Evolutionary conservation across 2,113 vertebrate species (phyloP).

Genomic region (Sylvia atricapilla): DNA sequence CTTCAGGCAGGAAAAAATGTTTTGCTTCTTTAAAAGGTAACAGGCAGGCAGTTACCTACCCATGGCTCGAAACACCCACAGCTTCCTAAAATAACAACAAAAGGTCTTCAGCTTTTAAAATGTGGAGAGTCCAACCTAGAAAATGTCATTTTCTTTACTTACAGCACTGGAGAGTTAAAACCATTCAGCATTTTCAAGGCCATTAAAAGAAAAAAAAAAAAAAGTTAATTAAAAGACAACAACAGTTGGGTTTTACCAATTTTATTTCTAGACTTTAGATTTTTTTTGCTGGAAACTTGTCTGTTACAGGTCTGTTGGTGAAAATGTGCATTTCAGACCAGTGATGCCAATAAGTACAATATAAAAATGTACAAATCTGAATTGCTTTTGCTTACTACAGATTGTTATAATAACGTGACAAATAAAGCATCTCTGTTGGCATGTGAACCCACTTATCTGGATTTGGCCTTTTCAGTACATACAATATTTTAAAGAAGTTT

Average conservation of each 20-base stretch:
- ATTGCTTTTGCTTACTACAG: slow-evolving; percentile 67
- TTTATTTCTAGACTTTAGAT: slow-evolving; percentile 82
- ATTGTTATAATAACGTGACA: slow-evolving; percentile 71
- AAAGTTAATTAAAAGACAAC: neutral
- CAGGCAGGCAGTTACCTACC: neutral
- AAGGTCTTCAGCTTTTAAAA: neutral
- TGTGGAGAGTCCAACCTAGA: neutral
- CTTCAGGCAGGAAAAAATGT: neutral
- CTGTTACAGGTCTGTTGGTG: slow-evolving; percentile 79
- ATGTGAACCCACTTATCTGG: slow-evolving; percentile 66
- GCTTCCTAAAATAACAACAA: neutral
- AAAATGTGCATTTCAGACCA: slow-evolving; percentile 86
- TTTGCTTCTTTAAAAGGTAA: neutral
- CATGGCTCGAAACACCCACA: neutral
- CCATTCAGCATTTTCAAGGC: neutral
- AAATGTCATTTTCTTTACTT: neutral
- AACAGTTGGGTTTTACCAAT: slow-evolving; percentile 69
- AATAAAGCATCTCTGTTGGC: slow-evolving; percentile 71
- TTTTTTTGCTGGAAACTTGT: slow-evolving; percentile 76
- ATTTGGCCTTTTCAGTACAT: slow-evolving; percentile 74
- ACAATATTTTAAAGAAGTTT: slow-evolving; percentile 47
- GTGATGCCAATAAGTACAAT: slow-evolving; percentile 72
- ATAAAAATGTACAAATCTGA: slow-evolving; percentile 69
- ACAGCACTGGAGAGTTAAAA: neutral
- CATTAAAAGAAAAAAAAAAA: neutral